phyloP scores from a whole-genome alignment of 2,888 invertebrate species.

The Myopa testacea region DNA sequence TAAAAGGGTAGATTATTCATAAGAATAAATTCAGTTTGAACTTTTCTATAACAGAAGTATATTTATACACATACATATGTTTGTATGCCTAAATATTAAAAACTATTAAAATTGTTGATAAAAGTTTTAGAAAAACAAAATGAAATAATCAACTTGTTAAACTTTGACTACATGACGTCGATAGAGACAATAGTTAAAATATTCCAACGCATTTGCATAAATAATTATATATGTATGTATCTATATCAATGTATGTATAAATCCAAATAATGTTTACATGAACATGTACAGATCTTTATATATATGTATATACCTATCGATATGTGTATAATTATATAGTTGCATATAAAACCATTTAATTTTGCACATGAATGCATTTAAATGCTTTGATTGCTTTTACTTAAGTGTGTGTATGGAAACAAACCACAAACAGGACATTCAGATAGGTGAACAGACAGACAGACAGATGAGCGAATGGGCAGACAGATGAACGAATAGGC shows the following conservation, averaged over 20 bases:
- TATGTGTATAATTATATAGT: background rate
- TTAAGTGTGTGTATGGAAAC: background rate
- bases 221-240: too few species aligned
- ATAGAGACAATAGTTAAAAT: too few species aligned
- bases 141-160: too few species aligned
- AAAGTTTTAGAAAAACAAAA: too few species aligned
- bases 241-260: too few species aligned
- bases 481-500: background rate
- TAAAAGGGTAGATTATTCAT: too few species aligned
- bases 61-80: too few species aligned
- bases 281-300: background rate
- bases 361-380: slow-evolving; percentile 36
- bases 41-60: too few species aligned
- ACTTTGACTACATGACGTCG: too few species aligned
- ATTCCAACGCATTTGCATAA: background rate
- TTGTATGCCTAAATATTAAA: too few species aligned
- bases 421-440: background rate
- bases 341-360: slow-evolving; percentile 28
- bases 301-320: background rate
- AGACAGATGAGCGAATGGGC: background rate
- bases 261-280: background rate
- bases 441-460: background rate
- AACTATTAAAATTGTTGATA: too few species aligned
- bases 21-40: too few species aligned
- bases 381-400: slow-evolving; percentile 30